These are phyloP conservation scores for Rana temporaria DNA, from an alignment of 2,113 vertebrate genomes.

Conservation along the genomic window DNA sequence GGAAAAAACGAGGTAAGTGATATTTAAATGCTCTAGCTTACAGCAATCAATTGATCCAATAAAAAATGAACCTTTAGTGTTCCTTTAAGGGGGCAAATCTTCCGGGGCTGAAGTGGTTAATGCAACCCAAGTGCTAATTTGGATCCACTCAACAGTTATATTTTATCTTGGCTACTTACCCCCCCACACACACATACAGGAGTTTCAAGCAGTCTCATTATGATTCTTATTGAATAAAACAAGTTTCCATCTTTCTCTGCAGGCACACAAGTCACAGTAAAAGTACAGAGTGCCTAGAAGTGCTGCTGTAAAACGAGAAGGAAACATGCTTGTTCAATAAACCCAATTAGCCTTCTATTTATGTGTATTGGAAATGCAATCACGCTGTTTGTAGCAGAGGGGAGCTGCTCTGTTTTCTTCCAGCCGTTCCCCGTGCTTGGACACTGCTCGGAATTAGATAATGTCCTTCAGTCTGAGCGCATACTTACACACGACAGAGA, in stretches of 20 bases:
- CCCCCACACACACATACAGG: no score
- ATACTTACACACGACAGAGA: slow-evolving; percentile 36
- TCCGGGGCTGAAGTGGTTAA: no score
- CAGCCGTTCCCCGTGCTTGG: background rate
- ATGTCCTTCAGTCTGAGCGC: slow-evolving; percentile 9
- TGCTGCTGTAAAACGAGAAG: slow-evolving; percentile 26
- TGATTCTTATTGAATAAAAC: background rate
- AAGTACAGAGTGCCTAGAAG: background rate
- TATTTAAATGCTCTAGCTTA: no score
- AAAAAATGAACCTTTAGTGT: no score
- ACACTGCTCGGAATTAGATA: slow-evolving; percentile 18
- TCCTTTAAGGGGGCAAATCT: no score
- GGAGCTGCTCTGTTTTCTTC: slow-evolving; percentile 14
- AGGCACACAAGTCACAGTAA: slow-evolving; percentile 7
- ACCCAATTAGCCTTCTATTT: slow-evolving; percentile 40
- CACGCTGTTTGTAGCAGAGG: slow-evolving; percentile 26
- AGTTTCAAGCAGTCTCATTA: background rate
- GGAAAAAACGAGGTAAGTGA: no score
- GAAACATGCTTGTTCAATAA: slow-evolving; percentile 24
- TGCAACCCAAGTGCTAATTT: no score
- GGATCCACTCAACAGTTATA: no score
- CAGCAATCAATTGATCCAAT: no score
- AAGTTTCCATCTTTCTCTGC: slow-evolving; percentile 3
- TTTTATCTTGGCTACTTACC: no score
- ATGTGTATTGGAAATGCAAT: slow-evolving; percentile 48